Base-by-base conservation (phyloP, 1,140 invertebrate genomes). In the Cylas formicarius region DNA sequence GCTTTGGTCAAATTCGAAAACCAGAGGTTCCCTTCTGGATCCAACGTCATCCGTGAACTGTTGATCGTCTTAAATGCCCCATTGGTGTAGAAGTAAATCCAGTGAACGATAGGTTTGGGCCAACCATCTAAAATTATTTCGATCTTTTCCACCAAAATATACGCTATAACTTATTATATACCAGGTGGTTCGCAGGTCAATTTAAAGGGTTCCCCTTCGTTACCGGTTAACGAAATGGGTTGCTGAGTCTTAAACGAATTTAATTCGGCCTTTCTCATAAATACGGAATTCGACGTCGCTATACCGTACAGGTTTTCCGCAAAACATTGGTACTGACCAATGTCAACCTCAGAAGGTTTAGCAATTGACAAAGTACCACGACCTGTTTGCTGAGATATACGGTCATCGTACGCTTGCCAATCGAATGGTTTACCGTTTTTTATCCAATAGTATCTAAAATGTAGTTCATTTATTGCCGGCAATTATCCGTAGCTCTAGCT, bases 251-350 rank as follows among this genome's bases (percentile, higher is more conserved):
- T 90, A 68, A 95, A 94, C 0, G 85, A 85, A 65, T 92, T 92
- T 41, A 95, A 69, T 65, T 94, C 90, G 3, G 93, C 89, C 68
- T 94, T 92, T n/a, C 91, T 73, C 9, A 97, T 85, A 59, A 91
- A 92, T 7, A 97, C 90, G 0, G 89, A 90, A 66, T 96, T 95
- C 0, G 90, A 93, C 0, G 90, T 90, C 9, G 92, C 90, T 3
- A 77, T 86, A 29, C 96, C 96, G 75, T 90, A 91, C 56, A 90
- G 84, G 63, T 99, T 99, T 55, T 81, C 77, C 0, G 95, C 95
- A 66, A 94, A 92, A 70, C 96, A 99, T 63, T 98, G 94, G 68
- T 98, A 99, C 54, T 96, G 86, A 20, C 93, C 91, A 19, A 94
- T 72, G 69, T 97, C 94, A 61, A 94, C 92, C 56, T 94, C 84